phyloP scores from a whole-genome alignment of 2,888 invertebrate genomes.

The Eupithecia insigniata region DNA sequence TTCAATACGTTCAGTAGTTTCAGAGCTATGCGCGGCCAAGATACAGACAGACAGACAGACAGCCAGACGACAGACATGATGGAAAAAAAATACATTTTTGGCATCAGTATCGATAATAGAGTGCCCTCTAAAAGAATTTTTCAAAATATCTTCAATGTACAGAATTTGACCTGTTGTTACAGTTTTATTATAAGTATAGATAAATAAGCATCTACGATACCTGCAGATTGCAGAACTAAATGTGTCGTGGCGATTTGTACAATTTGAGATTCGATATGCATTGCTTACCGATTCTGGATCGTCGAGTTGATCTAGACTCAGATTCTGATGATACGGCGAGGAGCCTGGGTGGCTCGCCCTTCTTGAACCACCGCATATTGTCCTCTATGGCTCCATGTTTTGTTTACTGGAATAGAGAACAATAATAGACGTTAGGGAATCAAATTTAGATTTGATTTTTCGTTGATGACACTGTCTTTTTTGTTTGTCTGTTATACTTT shows the following conservation, averaged over 20 bases:
- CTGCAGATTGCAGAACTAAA: background rate
- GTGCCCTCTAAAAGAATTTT: too few species aligned
- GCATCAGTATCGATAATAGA: too few species aligned
- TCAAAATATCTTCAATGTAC: too few species aligned
- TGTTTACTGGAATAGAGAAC: slow-evolving; percentile 54
- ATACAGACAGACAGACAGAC: too few species aligned
- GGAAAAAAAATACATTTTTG: too few species aligned
- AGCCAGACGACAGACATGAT: too few species aligned
- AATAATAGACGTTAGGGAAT: background rate
- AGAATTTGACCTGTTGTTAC: too few species aligned
- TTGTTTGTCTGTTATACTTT: too few species aligned
- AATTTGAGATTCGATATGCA: background rate
- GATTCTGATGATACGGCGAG: slow-evolving; percentile 87
- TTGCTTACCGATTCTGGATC: slow-evolving; percentile 77
- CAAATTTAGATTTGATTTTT: background rate
- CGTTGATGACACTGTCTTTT: too few species aligned
- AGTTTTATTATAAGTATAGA: too few species aligned
- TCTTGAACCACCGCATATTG: slow-evolving; percentile 89
- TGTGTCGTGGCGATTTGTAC: background rate
- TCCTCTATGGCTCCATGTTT: slow-evolving; percentile 59
- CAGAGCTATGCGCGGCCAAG: too few species aligned
- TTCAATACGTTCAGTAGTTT: too few species aligned
- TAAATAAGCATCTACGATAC: background rate
- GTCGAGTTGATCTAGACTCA: slow-evolving; percentile 69
- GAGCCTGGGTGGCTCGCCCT: slow-evolving; percentile 87